Evolutionary conservation across 53 echinoderm and acorn worm genomes (phyloP), one percentile per base, ranked within the genome.

Genomic region (Paracentrotus lividus): DNA sequence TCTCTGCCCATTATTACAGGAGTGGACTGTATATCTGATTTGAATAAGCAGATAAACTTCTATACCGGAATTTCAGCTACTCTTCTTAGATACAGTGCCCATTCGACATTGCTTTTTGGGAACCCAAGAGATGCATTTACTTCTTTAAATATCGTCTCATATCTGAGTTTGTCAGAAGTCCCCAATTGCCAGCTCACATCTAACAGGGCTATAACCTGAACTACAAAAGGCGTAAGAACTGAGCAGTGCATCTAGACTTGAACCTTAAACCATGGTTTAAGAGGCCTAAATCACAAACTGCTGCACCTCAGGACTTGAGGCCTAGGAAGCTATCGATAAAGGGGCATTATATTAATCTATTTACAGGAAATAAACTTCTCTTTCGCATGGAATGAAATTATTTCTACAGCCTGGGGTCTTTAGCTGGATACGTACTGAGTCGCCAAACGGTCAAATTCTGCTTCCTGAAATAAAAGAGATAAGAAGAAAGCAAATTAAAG

Each of bases 381-480:
- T 87, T 58, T 89, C 66, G 12, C 23, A 44, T 64, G 64, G 89
- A 89, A 89, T 89, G 89, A 42, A 42, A 42, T 2, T 43, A 60
- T 26, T 26, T 21, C 21, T 26, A 61, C 44, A 88, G 34, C 23
- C 42, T 33, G 15, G 0, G 24, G 42, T 24, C 49, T 44, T 75
- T 90, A 90, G 90, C 90, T 90, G 68, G 98, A 98, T 23, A 98
- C 96, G 43, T 96, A 98, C 93, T 98, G 98, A 38, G 94, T 98
- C 42, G 98, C 96, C 42, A 98, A 85, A 33, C 93, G 95, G 77
- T 98, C 96, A 88, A 98, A 88, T 88, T 98, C 98, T 1, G 94
- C 91, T 85, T 98, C 98, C 98, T 98, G 95, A 12, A 81, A 57
- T 57, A 21, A 20, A 4, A 81, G 45, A 26, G 0, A 81, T 45